Evolutionary conservation across 2,888 invertebrate genomes (phyloP).

Genomic region (Venustoraphidia nigricollis): DNA sequence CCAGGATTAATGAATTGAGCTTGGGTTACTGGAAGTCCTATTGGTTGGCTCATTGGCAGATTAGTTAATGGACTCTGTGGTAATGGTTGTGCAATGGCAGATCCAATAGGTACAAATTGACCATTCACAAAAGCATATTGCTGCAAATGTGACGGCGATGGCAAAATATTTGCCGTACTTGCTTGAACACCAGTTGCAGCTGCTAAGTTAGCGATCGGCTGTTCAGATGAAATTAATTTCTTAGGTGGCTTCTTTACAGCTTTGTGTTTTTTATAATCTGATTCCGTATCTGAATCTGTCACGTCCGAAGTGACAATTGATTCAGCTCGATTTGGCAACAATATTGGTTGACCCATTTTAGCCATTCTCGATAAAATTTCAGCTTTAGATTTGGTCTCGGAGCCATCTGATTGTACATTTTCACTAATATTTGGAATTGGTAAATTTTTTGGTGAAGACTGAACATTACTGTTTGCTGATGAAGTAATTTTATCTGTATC

Average conservation of each 20-base stretch:
- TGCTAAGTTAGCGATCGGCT: neutral
- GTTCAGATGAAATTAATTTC: neutral
- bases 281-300: conserved; percentile 31
- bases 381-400: conserved; percentile 19
- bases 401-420: too few relatives aligned
- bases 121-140: conserved; percentile 15
- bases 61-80: neutral
- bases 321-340: conserved; percentile 26
- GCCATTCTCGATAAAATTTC: conserved; percentile 38
- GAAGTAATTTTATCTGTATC: too few relatives aligned
- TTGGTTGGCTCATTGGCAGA: too few relatives aligned
- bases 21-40: too few relatives aligned
- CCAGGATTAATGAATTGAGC: neutral
- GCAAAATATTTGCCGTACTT: neutral
- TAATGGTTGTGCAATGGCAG: neutral
- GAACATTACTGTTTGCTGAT: neutral
- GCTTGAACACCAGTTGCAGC: neutral
- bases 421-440: too few relatives aligned
- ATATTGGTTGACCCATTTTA: conserved; percentile 37
- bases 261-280: conserved; percentile 8
- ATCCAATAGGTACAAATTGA: conserved; percentile 19
- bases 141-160: neutral
- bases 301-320: conserved; percentile 17
- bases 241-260: neutral
- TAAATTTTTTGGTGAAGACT: neutral